phyloP scores from a whole-genome alignment of 2,888 invertebrate genomes.

The Eremobia ochroleuca region DNA sequence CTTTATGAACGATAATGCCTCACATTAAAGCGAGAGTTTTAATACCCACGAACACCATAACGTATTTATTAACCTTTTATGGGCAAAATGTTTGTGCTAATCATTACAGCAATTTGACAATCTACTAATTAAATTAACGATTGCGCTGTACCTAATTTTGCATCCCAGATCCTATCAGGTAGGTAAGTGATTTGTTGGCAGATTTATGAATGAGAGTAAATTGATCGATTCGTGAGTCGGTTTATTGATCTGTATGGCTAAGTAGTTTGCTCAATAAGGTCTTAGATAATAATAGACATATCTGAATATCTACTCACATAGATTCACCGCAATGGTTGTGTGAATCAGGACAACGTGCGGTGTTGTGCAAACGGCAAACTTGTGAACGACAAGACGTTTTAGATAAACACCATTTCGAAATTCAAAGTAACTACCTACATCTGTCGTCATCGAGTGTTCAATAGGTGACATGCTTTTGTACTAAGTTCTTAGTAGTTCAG shows the following conservation, averaged over 20 bases:
- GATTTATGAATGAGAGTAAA: slow-evolving; percentile 4
- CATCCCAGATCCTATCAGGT: neutral
- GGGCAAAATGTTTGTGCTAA: slow-evolving; percentile 32
- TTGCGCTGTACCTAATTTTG: slow-evolving; percentile 1
- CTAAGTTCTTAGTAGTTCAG: slow-evolving; percentile 67
- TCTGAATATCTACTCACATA: slow-evolving; percentile 49
- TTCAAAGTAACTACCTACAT: slow-evolving; percentile 70
- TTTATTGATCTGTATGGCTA: slow-evolving; percentile 14
- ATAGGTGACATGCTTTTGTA: slow-evolving; percentile 73
- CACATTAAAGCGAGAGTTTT: slow-evolving; percentile 79
- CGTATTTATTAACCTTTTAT: slow-evolving; percentile 48
- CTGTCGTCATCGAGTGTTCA: slow-evolving; percentile 79
- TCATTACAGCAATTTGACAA: slow-evolving; percentile 12
- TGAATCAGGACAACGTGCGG: slow-evolving; percentile 77
- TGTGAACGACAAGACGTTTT: slow-evolving; percentile 78
- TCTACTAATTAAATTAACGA: slow-evolving; percentile 2
- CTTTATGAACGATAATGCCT: slow-evolving; percentile 74
- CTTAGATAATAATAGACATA: slow-evolving; percentile 38
- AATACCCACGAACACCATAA: slow-evolving; percentile 47
- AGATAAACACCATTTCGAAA: slow-evolving; percentile 83
- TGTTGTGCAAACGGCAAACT: slow-evolving; percentile 81
- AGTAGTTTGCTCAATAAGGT: slow-evolving; percentile 10
- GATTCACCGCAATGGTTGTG: slow-evolving; percentile 71
- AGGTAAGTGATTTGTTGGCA: neutral
- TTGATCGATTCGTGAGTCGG: neutral